phyloP scores from a whole-genome alignment of 1,140 invertebrate genomes.

The Asobara japonica region DNA sequence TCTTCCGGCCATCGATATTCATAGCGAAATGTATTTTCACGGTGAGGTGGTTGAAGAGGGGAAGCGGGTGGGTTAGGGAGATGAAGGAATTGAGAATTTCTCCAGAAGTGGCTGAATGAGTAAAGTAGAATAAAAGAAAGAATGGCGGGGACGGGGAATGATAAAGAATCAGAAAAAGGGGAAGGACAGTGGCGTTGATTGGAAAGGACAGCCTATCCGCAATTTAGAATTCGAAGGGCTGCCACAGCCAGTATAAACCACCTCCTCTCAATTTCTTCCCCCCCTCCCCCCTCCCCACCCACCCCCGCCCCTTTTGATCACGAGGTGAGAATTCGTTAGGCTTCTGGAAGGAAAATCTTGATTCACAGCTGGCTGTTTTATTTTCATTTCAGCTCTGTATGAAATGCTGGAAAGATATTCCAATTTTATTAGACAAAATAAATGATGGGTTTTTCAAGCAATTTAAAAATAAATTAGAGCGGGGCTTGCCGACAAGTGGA shows the following conservation, averaged over 20 bases:
- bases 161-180: conserved; percentile 42
- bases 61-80: conserved; percentile 34
- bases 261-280: neutral
- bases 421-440: neutral
- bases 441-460: too few species aligned
- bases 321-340: conserved; percentile 54
- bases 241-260: neutral
- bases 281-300: neutral
- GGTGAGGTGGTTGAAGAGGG: conserved; percentile 35
- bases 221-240: conserved; percentile 48
- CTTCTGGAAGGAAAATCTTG: conserved; percentile 40
- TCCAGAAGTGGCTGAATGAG: conserved; percentile 31
- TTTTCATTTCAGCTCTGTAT: neutral
- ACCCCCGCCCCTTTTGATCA: neutral
- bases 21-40: conserved; percentile 52
- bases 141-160: conserved; percentile 25
- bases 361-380: neutral
- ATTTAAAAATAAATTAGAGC: too few species aligned
- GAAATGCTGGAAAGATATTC: neutral
- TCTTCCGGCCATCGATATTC: conserved; percentile 57
- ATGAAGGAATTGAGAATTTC: conserved; percentile 38
- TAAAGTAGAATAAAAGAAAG: conserved; percentile 9
- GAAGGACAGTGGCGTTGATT: conserved; percentile 47
- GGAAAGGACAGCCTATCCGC: conserved; percentile 56
- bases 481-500: too few species aligned